phyloP scores from a whole-genome alignment of 1,140 invertebrate genomes.

The Papilio polyxenes region DNA sequence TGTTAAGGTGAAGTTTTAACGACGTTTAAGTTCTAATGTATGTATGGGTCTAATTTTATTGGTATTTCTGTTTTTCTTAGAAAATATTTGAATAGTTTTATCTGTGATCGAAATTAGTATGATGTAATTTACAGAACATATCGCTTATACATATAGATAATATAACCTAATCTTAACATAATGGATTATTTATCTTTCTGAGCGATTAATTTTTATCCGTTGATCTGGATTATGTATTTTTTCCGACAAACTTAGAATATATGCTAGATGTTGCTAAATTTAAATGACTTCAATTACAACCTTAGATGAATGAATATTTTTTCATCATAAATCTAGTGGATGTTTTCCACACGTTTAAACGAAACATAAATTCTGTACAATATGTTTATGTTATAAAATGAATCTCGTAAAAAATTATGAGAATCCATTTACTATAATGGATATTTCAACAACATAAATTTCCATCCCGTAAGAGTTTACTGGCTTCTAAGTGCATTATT shows the following conservation, averaged over 20 bases:
- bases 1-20: background rate
- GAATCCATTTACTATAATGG: slow-evolving; percentile 16
- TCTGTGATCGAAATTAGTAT: background rate
- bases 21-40: background rate
- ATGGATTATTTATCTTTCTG: slow-evolving; percentile 16
- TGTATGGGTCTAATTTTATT: background rate
- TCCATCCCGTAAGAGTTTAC: slow-evolving; percentile 13
- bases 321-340: background rate
- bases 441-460: slow-evolving; percentile 28
- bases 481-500: slow-evolving; percentile 13
- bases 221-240: background rate
- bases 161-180: background rate
- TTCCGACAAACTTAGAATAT: background rate
- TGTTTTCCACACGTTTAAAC: background rate
- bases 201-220: background rate
- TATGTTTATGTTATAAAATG: slow-evolving; percentile 13
- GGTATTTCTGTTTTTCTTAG: background rate
- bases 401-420: background rate
- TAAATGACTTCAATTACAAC: background rate
- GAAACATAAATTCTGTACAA: background rate
- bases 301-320: background rate
- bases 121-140: background rate
- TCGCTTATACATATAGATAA: background rate
- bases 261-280: background rate
- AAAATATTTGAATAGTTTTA: background rate